These are phyloP conservation scores for Schizothorax lantsangensis DNA, from an alignment of 2,797 vertebrate species.

Conservation along the genomic window DNA sequence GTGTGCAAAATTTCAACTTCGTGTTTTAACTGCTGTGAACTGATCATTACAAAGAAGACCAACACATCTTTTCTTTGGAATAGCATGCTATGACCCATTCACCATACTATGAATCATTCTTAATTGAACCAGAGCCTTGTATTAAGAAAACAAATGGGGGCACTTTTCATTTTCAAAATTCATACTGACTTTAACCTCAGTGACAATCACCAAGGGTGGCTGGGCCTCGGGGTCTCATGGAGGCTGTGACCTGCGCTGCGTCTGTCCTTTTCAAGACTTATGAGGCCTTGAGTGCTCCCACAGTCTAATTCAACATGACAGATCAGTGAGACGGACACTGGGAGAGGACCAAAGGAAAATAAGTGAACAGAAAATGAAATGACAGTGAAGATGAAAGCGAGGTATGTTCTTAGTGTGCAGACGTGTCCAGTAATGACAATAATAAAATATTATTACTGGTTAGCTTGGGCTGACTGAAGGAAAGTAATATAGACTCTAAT, in stretches of 20 bases:
- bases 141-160: not conserved
- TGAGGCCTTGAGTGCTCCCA: constrained; percentile 19
- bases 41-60: not conserved
- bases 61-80: not conserved
- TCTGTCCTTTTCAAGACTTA: constrained; percentile 53
- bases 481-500: not conserved
- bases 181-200: not conserved
- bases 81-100: not conserved
- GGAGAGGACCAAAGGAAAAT: not conserved
- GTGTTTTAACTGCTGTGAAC: not conserved
- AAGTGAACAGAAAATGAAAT: constrained; percentile 23
- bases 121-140: not conserved
- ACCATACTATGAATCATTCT: not conserved
- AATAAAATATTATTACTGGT: constrained; percentile 17
- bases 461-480: not conserved
- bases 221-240: not conserved
- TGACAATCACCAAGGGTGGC: constrained; percentile 12
- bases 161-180: constrained; percentile 1
- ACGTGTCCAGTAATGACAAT: constrained; percentile 6
- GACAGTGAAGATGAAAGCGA: constrained; percentile 38
- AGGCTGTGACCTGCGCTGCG: constrained; percentile 36
- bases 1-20: not conserved
- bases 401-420: not conserved
- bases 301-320: constrained; percentile 59
- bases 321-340: constrained; percentile 11